Evolutionary conservation across 2,888 invertebrate species (phyloP), one percentile per base, ranked within the genome.

Genomic region (Urechis unicinctus): DNA sequence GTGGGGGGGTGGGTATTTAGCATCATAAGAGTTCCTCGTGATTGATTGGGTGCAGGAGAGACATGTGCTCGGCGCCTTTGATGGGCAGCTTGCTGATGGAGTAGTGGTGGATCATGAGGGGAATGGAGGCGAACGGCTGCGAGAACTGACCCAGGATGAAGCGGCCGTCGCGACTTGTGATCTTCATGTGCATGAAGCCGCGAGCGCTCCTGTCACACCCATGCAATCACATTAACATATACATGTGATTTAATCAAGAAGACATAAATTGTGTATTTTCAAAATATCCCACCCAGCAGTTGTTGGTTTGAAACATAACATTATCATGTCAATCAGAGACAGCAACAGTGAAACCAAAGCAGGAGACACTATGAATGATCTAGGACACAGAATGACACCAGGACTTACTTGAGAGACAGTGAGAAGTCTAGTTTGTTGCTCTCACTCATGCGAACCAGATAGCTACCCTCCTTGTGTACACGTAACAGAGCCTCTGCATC

Each of bases 171-270:
- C 86, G 86, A 44, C 61, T 89, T 9, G 49, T 36, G 62, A 96
- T 95, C 67, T 93, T 86, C 89, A 96, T 92, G 78, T 96, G 95
- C 90, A 96, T 94, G 72, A 92, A 94, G 50, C 95, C 93, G 72
- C 90, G 85, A 53, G 91, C 89, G 74, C 94, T 93, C 80, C 95
- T 95, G 67, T 5, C 67, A 62, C 17, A 28, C 24, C 6, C 3
- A 6, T 5, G 31, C 9, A 45, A 13, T 17, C 6, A 21, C 21
- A 45, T 45, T n/a, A n/a, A n/a, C n/a, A n/a, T n/a, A n/a, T n/a
- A n/a, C n/a, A n/a, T n/a, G n/a, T n/a, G n/a, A n/a, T n/a, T n/a
- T n/a, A n/a, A n/a, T n/a, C n/a, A n/a, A n/a, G n/a, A n/a, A n/a
- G n/a, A n/a, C n/a, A n/a, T n/a, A n/a, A n/a, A n/a, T n/a, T n/a